phyloP scores from a whole-genome alignment of 2,888 invertebrate species.

The Lathronympha strigana region DNA sequence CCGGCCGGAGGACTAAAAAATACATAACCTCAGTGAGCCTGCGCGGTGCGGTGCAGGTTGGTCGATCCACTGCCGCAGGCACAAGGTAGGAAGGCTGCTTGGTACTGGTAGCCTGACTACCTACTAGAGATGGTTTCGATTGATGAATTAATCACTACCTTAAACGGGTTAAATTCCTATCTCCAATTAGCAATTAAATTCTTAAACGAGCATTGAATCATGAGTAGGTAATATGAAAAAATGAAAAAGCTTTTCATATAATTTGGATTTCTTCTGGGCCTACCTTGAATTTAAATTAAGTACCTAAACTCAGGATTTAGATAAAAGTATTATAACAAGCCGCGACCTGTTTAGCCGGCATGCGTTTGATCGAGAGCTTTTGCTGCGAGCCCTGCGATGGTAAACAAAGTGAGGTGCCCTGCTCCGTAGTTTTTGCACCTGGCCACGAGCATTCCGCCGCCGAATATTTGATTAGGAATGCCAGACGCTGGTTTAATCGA shows the following conservation, averaged over 20 bases:
- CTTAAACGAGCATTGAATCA: too few relatives aligned
- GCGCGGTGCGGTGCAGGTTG: background rate
- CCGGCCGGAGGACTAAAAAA: background rate
- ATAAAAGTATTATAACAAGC: background rate
- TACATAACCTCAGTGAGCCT: background rate
- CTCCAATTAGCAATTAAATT: too few relatives aligned
- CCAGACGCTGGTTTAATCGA: constrained; percentile 21
- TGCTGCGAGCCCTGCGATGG: constrained; percentile 14
- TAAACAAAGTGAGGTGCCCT: constrained; percentile 34
- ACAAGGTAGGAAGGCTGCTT: background rate
- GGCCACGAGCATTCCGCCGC: constrained; percentile 33
- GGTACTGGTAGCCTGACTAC: background rate
- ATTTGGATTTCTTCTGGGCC: too few relatives aligned
- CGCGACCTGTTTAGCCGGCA: constrained; percentile 9
- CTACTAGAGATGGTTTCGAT: background rate
- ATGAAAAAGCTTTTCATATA: too few relatives aligned
- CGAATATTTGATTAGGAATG: constrained; percentile 34
- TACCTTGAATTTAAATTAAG: background rate
- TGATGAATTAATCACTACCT: background rate
- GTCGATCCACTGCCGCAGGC: constrained; percentile 1
- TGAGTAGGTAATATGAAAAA: too few relatives aligned
- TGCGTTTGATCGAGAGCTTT: constrained; percentile 17
- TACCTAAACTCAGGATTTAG: background rate
- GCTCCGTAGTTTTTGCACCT: constrained; percentile 33
- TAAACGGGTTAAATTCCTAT: too few relatives aligned